A percentile compares a stretch with the other conserved stretches of the same genome.
phyloP scores from a whole-genome alignment of 2,113 vertebrate species.

The Oncorhynchus mykiss region DNA sequence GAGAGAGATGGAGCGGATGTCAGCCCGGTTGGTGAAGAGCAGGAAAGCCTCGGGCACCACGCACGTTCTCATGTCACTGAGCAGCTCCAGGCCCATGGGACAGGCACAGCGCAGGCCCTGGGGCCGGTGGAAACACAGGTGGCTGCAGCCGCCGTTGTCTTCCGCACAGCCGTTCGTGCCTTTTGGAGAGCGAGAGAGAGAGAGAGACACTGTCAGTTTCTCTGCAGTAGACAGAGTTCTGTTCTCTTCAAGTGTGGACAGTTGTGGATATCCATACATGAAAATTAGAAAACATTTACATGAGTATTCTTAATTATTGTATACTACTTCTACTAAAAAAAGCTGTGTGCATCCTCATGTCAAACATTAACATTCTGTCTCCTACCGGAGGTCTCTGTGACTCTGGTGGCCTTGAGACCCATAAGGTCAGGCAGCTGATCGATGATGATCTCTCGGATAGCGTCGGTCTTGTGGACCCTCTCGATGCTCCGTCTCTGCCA shows the following conservation, averaged over 20 bases:
- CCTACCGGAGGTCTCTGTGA: conserved; percentile 82
- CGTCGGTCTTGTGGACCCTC: conserved; percentile 87
- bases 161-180: conserved; percentile 90
- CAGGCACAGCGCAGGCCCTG: conserved; percentile 86
- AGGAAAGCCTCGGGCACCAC: conserved; percentile 97
- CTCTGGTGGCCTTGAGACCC: conserved; percentile 95
- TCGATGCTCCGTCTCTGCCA: conserved; percentile 97
- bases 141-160: conserved; percentile 90
- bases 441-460: conserved; percentile 89
- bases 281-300: background rate
- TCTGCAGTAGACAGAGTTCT: background rate
- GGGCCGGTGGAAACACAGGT: conserved; percentile 90
- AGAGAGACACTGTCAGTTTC: too few species aligned
- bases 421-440: conserved; percentile 96
- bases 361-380: background rate
- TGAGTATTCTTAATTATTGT: background rate
- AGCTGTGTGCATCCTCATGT: background rate
- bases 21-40: conserved; percentile 93
- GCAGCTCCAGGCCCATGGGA: conserved; percentile 92
- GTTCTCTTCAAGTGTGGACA: too few species aligned
- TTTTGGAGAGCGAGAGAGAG: conserved; percentile 43
- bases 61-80: conserved; percentile 90
- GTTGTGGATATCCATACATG: too few species aligned
- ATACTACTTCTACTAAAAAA: background rate
- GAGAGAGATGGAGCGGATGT: conserved; percentile 94